Conservation (phyloP, 92 coral and sea anemone genomes). For the Zoanthus gigantus region DNA sequence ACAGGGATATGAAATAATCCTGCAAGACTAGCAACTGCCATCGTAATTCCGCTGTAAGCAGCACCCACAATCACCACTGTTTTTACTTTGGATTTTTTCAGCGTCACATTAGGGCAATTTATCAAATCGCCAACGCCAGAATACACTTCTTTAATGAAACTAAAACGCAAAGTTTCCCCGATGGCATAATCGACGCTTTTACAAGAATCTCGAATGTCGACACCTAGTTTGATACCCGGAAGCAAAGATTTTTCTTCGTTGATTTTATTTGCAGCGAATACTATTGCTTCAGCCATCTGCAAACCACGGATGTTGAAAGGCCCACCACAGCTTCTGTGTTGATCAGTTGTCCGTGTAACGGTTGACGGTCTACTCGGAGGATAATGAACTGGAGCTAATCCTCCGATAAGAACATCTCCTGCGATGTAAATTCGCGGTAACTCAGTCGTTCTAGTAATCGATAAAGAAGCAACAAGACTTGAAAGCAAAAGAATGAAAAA, state of each 20-base stretch:
- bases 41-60: slow-evolving; percentile 84
- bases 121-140: background rate
- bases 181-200: slow-evolving; percentile 83
- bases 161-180: slow-evolving; percentile 71
- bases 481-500: background rate
- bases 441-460: background rate
- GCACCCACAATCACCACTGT: slow-evolving; percentile 86
- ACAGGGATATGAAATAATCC: slow-evolving; percentile 88
- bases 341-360: background rate
- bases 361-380: slow-evolving; percentile 48
- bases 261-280: slow-evolving; percentile 71
- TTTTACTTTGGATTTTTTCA: background rate
- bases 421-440: slow-evolving; percentile 38
- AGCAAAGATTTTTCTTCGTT: slow-evolving; percentile 67
- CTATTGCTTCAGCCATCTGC: slow-evolving; percentile 79
- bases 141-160: slow-evolving; percentile 68
- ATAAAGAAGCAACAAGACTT: background rate
- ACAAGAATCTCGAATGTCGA: slow-evolving; percentile 77
- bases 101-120: slow-evolving; percentile 9
- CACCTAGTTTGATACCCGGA: slow-evolving; percentile 75
- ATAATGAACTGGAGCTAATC: slow-evolving; percentile 74
- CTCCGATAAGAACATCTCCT: slow-evolving; percentile 71
- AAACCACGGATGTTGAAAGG: slow-evolving; percentile 76
- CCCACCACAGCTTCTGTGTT: slow-evolving; percentile 50
- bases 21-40: slow-evolving; percentile 80